phyloP scores from a whole-genome alignment of 2,113 vertebrate species.

The Erythrolamprus reginae region DNA sequence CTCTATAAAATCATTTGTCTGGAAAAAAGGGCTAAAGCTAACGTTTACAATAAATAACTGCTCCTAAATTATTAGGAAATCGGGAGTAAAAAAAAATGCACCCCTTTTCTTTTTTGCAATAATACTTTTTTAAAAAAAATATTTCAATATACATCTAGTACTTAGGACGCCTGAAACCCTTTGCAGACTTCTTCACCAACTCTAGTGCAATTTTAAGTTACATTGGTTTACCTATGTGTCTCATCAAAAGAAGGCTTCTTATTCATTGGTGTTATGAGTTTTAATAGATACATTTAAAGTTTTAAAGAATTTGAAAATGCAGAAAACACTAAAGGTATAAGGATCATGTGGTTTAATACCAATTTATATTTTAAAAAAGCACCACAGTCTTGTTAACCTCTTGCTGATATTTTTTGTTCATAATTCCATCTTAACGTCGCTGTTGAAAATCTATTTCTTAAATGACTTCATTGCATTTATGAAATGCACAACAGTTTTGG shows the following conservation, averaged over 20 bases:
- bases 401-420: background rate
- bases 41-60: background rate
- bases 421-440: background rate
- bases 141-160: background rate
- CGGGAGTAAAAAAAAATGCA: background rate
- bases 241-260: background rate
- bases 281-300: background rate
- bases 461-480: background rate
- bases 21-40: background rate
- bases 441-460: background rate
- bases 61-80: background rate
- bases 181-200: background rate
- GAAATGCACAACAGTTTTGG: background rate
- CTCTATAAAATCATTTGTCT: background rate
- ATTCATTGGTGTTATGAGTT: background rate
- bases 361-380: background rate
- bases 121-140: background rate
- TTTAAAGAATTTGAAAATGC: background rate
- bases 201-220: background rate
- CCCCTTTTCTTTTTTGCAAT: background rate
- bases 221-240: background rate
- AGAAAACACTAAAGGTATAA: background rate
- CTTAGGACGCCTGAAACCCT: background rate
- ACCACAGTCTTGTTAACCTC: background rate
- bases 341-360: background rate